Percentiles rank a stretch among this genome's conserved stretches.
Evolutionary conservation across 2,888 invertebrate species (phyloP).

Genomic region (Brenthis hecate): DNA sequence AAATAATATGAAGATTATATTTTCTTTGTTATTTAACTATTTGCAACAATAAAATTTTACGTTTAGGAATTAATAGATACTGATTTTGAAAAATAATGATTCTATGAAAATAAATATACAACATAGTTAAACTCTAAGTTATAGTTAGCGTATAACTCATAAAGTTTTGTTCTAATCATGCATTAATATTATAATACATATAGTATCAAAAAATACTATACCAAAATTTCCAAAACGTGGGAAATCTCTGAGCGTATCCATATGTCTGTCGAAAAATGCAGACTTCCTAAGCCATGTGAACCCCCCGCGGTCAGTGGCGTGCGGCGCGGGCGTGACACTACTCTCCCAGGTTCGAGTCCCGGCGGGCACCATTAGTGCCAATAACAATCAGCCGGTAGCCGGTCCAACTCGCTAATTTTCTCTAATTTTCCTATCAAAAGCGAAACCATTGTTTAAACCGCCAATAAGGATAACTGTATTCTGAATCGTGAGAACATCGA

Average conservation of each 20-base stretch:
- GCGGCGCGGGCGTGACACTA: slow-evolving; percentile 72
- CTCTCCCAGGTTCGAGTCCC: slow-evolving; percentile 65
- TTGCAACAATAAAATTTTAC: too few relatives aligned
- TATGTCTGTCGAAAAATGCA: slow-evolving; percentile 34
- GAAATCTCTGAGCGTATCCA: slow-evolving; percentile 14
- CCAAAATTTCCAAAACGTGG: slow-evolving; percentile 3
- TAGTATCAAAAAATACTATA: not conserved
- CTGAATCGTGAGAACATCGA: slow-evolving; percentile 68
- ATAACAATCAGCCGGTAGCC: slow-evolving; percentile 80
- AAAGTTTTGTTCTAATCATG: not conserved
- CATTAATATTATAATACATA: not conserved
- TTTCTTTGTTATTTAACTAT: too few relatives aligned
- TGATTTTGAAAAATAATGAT: too few relatives aligned
- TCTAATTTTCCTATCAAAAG: slow-evolving; percentile 82
- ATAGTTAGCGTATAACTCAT: too few relatives aligned
- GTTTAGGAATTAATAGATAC: too few relatives aligned
- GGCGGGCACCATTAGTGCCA: slow-evolving; percentile 76
- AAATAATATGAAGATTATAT: not conserved
- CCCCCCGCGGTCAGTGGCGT: slow-evolving; percentile 53
- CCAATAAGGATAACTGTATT: slow-evolving; percentile 70
- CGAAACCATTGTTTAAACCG: slow-evolving; percentile 66
- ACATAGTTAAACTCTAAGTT: too few relatives aligned
- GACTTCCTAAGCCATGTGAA: slow-evolving; percentile 58
- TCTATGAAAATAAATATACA: too few relatives aligned
- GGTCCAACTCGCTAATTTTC: slow-evolving; percentile 74